Evolutionary conservation across 2,888 invertebrate species (phyloP).

Genomic region (Alloscopus bannaensis): DNA sequence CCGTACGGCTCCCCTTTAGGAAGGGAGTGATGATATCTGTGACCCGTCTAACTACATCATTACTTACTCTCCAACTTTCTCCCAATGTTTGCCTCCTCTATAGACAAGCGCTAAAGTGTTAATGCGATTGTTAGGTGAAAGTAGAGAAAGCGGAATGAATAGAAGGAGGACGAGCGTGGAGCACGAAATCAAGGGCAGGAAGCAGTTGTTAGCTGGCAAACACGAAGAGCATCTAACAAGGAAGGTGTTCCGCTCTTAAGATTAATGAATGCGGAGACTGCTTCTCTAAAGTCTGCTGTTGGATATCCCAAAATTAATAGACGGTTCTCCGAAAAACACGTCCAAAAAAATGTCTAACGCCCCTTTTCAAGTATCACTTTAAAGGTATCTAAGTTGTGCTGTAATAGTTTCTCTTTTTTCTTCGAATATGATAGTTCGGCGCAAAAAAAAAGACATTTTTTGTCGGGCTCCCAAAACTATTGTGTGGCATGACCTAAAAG

Average conservation of each 20-base stretch:
- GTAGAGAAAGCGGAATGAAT: constrained; percentile 32
- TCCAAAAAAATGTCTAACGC: constrained; percentile 9
- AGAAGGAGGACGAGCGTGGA: constrained; percentile 20
- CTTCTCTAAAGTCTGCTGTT: constrained; percentile 36
- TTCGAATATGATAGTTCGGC: too few species aligned
- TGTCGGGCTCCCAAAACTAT: too few species aligned
- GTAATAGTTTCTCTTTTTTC: too few species aligned
- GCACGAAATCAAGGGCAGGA: constrained; percentile 11
- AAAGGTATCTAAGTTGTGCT: constrained; percentile 8
- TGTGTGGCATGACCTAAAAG: too few species aligned
- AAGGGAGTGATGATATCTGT: too few species aligned
- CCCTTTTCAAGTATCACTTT: constrained; percentile 20
- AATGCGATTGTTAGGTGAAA: constrained; percentile 47
- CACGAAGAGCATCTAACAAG: constrained; percentile 24
- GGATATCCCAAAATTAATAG: constrained; percentile 48
- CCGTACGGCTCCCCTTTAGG: too few species aligned
- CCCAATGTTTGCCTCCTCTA: neutral
- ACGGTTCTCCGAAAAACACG: constrained; percentile 43
- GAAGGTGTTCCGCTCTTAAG: constrained; percentile 45
- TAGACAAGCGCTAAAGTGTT: constrained; percentile 41
- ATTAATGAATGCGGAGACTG: constrained; percentile 56
- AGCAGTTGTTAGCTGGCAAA: constrained; percentile 8
- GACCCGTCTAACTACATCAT: too few species aligned
- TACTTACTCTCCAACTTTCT: too few species aligned
- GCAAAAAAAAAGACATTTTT: too few species aligned